These are phyloP conservation scores for Drosophila murphyi DNA, from an alignment of 1,140 invertebrate genomes.

Conservation along the genomic window DNA sequence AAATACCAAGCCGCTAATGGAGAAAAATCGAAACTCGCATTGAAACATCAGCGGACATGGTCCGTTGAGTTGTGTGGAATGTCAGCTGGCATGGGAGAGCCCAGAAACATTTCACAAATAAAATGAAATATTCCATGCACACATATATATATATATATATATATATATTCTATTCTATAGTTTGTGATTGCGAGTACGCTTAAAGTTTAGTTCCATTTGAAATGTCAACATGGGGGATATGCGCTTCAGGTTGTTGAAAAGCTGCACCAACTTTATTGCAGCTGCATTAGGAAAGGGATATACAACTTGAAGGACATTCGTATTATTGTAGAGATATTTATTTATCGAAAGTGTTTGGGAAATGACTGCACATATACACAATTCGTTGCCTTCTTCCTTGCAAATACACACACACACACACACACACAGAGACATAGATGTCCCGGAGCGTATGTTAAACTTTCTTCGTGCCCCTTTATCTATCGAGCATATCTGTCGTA, in stretches of 20 bases:
- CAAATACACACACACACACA: not conserved
- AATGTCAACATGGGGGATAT: slow-evolving; percentile 39
- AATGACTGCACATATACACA: not conserved
- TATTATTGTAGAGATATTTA: not conserved
- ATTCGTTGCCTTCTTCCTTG: not conserved
- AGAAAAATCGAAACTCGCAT: slow-evolving; percentile 25
- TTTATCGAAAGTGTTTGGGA: slow-evolving; percentile 2
- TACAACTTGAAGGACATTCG: not conserved
- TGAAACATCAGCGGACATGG: slow-evolving; percentile 36
- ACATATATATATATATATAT: too few relatives aligned
- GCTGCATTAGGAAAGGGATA: slow-evolving; percentile 9
- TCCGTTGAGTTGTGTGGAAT: not conserved
- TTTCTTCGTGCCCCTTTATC: not conserved
- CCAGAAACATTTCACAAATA: not conserved
- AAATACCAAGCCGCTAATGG: slow-evolving; percentile 13
- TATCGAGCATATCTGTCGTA: not conserved
- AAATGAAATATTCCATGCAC: not conserved
- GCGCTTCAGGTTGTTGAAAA: not conserved
- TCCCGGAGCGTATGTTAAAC: slow-evolving; percentile 4
- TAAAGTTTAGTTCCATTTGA: slow-evolving; percentile 53
- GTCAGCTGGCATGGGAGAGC: not conserved
- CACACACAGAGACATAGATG: not conserved
- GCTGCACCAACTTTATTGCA: not conserved
- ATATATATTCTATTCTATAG: not conserved
- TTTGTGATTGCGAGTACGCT: slow-evolving; percentile 34